A percentile compares a stretch with the other conserved stretches of the same genome.
Conservation (phyloP, 2,797 vertebrate species). For the Botia almorhae region DNA sequence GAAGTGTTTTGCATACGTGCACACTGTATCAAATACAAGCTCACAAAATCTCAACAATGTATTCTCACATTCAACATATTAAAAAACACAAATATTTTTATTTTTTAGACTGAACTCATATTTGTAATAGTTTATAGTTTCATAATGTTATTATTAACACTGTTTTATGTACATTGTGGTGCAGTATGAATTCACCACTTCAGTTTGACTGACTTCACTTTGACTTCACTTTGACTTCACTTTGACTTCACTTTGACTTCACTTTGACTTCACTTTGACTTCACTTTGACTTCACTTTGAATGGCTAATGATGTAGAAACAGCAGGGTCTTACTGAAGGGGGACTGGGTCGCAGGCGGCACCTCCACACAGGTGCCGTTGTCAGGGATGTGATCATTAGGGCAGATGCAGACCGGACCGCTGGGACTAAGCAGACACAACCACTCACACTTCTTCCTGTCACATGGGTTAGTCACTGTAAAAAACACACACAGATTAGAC, state of each 20-base stretch:
- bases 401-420: conserved; percentile 92
- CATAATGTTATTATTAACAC: too few relatives aligned
- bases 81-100: too few relatives aligned
- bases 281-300: not conserved
- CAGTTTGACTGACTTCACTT: too few relatives aligned
- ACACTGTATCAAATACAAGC: too few relatives aligned
- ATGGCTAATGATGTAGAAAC: not conserved
- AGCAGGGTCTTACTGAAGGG: conserved; percentile 80
- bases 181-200: not conserved
- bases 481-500: not conserved
- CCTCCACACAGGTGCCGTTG: conserved; percentile 89
- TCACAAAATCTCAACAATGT: not conserved
- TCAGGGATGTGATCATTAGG: conserved; percentile 90
- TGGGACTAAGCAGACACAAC: conserved; percentile 95
- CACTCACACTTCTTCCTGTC: conserved; percentile 97
- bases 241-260: too few relatives aligned
- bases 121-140: too few relatives aligned
- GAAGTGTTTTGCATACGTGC: not conserved
- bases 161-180: not conserved
- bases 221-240: too few relatives aligned
- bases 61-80: not conserved
- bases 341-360: conserved; percentile 80
- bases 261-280: too few relatives aligned
- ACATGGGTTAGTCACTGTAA: conserved; percentile 90
- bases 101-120: too few relatives aligned